Percentiles rank a stretch among this genome's conserved stretches.
Conservation (phyloP, 1,140 invertebrate species). For the Leptinotarsa defecta region DNA sequence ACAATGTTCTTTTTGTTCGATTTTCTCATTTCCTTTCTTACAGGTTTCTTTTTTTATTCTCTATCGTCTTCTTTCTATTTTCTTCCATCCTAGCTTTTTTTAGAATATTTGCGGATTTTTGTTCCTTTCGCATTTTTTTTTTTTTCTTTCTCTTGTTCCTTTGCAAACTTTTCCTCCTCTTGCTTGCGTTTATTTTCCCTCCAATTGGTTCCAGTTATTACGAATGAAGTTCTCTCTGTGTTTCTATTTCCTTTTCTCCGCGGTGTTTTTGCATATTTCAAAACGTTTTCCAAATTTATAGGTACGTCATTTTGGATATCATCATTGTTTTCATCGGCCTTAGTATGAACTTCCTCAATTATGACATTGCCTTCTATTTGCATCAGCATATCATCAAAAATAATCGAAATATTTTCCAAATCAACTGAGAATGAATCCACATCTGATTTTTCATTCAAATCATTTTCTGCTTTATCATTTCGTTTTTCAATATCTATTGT, state of each 20-base stretch:
- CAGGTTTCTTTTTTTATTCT: constrained; percentile 1
- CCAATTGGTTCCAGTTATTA: neutral
- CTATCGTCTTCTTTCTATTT: neutral
- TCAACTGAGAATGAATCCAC: constrained; percentile 1
- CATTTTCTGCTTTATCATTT: neutral
- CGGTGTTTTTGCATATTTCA: neutral
- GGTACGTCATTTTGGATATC: neutral
- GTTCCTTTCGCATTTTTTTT: neutral
- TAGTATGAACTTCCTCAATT: neutral
- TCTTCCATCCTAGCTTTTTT: neutral
- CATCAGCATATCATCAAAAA: neutral
- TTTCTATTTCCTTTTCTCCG: neutral
- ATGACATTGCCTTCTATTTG: neutral
- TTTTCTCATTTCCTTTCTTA: neutral
- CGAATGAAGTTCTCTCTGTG: neutral
- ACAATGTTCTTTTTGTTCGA: neutral
- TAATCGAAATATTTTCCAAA: constrained; percentile 1
- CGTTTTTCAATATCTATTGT: neutral
- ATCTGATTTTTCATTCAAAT: constrained; percentile 1
- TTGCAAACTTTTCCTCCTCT: neutral
- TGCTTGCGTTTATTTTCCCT: neutral
- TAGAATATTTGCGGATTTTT: neutral
- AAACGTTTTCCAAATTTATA: constrained; percentile 1
- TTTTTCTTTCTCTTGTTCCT: neutral
- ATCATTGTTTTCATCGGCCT: neutral